Conservation (phyloP, 2,888 invertebrate genomes). For the Antheraea assamensis region DNA sequence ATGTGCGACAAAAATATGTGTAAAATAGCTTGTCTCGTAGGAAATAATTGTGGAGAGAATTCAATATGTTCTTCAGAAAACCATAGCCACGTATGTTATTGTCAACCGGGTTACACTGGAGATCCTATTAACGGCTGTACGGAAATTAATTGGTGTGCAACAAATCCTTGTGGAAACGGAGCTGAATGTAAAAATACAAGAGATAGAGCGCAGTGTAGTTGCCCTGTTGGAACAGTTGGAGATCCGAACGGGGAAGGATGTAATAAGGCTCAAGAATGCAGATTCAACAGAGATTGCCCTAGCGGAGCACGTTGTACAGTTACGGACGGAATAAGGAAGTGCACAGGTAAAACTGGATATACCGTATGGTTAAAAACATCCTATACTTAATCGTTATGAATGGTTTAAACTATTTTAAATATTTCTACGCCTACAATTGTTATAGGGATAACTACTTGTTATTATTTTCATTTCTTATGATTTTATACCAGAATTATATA, state of each 20-base stretch:
- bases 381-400: background rate
- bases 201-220: slow-evolving; percentile 90
- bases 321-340: slow-evolving; percentile 88
- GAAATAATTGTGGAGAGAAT: slow-evolving; percentile 93
- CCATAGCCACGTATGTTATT: slow-evolving; percentile 88
- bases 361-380: background rate
- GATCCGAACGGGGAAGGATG: slow-evolving; percentile 94
- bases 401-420: background rate
- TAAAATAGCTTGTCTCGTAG: slow-evolving; percentile 91
- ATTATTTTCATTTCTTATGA: background rate
- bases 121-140: slow-evolving; percentile 87
- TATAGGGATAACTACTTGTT: background rate
- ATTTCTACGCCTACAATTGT: background rate
- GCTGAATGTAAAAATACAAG: slow-evolving; percentile 91
- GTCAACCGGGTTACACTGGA: slow-evolving; percentile 94
- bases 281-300: slow-evolving; percentile 90
- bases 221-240: slow-evolving; percentile 90
- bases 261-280: slow-evolving; percentile 90
- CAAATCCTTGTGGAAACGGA: slow-evolving; percentile 90
- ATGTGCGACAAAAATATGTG: slow-evolving; percentile 92
- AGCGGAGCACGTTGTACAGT: slow-evolving; percentile 88
- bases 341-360: slow-evolving; percentile 79
- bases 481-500: background rate
- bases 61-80: slow-evolving; percentile 92
- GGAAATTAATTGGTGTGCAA: slow-evolving; percentile 89